Conservation (phyloP, 2,888 invertebrate genomes). For the Odiellus spinosus region DNA sequence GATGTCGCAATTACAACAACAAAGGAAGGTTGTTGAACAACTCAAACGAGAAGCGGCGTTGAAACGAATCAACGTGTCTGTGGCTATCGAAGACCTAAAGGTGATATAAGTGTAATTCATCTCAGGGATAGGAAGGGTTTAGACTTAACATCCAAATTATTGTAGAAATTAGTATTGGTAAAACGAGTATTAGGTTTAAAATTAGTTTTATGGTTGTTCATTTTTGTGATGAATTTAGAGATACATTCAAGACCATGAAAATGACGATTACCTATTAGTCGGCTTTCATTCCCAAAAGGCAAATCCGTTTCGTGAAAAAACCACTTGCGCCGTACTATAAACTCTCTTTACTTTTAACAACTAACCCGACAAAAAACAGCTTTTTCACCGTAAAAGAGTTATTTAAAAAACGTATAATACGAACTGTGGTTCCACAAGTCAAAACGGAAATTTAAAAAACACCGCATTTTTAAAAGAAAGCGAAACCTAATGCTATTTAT, state of each 20-base stretch:
- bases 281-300: constrained; percentile 88
- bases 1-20: constrained; percentile 82
- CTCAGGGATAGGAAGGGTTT: background rate
- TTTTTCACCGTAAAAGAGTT: too few relatives aligned
- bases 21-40: constrained; percentile 82
- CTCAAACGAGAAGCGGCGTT: constrained; percentile 76
- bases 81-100: constrained; percentile 80
- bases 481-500: too few relatives aligned
- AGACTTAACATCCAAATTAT: background rate
- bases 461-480: too few relatives aligned
- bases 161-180: background rate
- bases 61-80: constrained; percentile 68
- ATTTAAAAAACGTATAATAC: too few relatives aligned
- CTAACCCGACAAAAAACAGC: too few relatives aligned
- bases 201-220: background rate
- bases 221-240: constrained; percentile 34
- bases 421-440: too few relatives aligned
- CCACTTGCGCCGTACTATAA: constrained; percentile 57
- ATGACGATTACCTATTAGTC: constrained; percentile 79
- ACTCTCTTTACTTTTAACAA: too few relatives aligned
- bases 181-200: background rate
- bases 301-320: constrained; percentile 89
- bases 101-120: constrained; percentile 19
- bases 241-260: constrained; percentile 74
- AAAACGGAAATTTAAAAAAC: too few relatives aligned